Base-by-base conservation (phyloP, 2,113 vertebrate species). In the Anolis sagrei region DNA sequence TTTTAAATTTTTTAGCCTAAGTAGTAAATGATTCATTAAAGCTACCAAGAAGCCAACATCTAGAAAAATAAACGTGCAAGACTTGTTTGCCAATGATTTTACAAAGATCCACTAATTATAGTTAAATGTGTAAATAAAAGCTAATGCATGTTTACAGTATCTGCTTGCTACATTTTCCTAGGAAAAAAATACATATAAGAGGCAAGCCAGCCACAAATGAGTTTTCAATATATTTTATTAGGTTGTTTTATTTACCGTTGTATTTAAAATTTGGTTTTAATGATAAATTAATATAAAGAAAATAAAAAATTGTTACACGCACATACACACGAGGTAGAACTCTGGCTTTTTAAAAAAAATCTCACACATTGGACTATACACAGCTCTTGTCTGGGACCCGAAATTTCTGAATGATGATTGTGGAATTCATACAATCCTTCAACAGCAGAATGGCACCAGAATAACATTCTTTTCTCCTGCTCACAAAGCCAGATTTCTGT, bases 161-260 rank as follows among this genome's bases (percentile, higher is more conserved):
- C 68, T 79, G 77, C 36, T 74, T 86, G 84, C 77, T 79, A 64
- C 18, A 75, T 29, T 64, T 64, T 74, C 77, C 64, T 39, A n/a
- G 66, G 84, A 14, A 29, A n/a, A 81, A 75, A 4, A 5, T 76
- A 48, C 25, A 62, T 54, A 51, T 74, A 74, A 80, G 69, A 81
- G 70, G 84, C 78, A 81, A 81, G 72, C 69, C 49, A 79, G 76
- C 58, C 49, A 85, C 32, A 70, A 72, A 72, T 79, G 39, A 23
- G 10, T 51, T 66, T 80, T 86, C 36, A 81, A 66, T 80, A 18
- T 23, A 86, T 73, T 83, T 77, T 81, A 80, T 80, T 81, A 66
- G 23, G 13, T 75, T 74, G n/a, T 10, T 66, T 49, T 81, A 36
- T 81, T 81, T 36, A 77, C 5, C 27, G 49, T 14, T 78, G 36